Evolutionary conservation across 2,113 vertebrate species (phyloP).

Genomic region (Aptenodytes forsteri): DNA sequence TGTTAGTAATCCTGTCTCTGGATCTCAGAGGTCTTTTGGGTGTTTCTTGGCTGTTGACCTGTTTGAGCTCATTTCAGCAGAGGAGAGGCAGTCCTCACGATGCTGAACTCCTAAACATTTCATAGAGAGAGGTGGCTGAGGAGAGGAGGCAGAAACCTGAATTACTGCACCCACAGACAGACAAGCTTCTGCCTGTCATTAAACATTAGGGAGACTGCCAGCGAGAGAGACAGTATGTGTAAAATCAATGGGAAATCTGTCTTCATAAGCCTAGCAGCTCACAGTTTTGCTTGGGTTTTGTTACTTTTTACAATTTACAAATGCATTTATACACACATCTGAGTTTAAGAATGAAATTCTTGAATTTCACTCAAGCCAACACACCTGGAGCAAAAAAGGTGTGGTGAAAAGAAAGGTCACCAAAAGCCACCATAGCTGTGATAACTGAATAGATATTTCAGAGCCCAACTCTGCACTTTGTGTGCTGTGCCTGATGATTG

Average conservation of each 20-base stretch:
- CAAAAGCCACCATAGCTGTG: neutral
- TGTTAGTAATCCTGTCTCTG: neutral
- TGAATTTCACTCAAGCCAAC: neutral
- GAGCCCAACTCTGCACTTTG: neutral
- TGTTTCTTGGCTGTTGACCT: neutral
- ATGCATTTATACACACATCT: neutral
- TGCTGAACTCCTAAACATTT: neutral
- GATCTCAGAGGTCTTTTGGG: neutral
- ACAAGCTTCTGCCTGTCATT: neutral
- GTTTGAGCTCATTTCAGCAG: neutral
- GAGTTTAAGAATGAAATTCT: neutral
- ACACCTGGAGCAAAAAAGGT: neutral
- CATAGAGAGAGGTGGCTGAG: neutral
- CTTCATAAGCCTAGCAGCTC: neutral
- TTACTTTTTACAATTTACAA: neutral
- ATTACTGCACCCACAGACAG: neutral
- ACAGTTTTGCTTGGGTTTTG: neutral
- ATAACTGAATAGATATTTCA: neutral
- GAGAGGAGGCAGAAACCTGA: neutral
- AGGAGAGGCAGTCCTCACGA: neutral
- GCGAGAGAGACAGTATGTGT: neutral
- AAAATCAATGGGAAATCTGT: neutral
- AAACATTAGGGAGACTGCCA: neutral
- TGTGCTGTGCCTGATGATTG: neutral
- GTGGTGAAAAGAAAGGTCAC: neutral